Base-by-base conservation (phyloP, 2,888 invertebrate species). In the Papilio demoleus region DNA sequence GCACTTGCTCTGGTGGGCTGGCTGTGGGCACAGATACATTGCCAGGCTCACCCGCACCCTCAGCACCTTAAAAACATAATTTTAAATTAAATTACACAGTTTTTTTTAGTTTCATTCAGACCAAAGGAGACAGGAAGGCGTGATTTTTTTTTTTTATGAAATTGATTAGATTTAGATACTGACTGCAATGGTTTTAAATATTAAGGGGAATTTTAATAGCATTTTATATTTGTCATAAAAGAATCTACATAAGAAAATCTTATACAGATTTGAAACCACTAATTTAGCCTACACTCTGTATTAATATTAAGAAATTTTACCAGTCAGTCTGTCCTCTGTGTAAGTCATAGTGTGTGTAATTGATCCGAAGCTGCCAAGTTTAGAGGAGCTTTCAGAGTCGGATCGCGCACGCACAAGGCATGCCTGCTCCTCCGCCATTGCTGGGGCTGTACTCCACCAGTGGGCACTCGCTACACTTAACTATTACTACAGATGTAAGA, bases 391-490 rank as follows among this genome's bases (percentile, higher is more conserved):
- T 78, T 93, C 93, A 76, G 93, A 93, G 79, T 92, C 92, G 60
- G 93, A 93, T 77, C 90, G 87, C 40, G 92, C 85, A 78, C 91
- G 92, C 84, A 93, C 93, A 71, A 93, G 87, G 85, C 94, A 94
- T 86, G 94, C 94, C 79, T 94, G 94, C 87, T 94, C 94, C 84
- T 94, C 94, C 82, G 92, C 88, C 93, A 93, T 93, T 81, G 78
- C 92, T 82, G 77, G 63, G 74, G 36, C n/a, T 56, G 45, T 40
- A 11, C 47, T 40, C 14, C 53, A 61, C 42, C n/a, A 27, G 19
- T 53, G 60, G n/a, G 17, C 22, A 50, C 50, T 60, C 50, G 36
- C 31, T 34, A 61, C 61, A 61, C 42, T 40, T 65, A 60, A 65
- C 59, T 53, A 36, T 73, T 71, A 38, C 72, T 63, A 69, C 69